These are phyloP conservation scores for Threskiornis aethiopicus DNA, from an alignment of 2,797 vertebrate genomes.

Conservation along the genomic window DNA sequence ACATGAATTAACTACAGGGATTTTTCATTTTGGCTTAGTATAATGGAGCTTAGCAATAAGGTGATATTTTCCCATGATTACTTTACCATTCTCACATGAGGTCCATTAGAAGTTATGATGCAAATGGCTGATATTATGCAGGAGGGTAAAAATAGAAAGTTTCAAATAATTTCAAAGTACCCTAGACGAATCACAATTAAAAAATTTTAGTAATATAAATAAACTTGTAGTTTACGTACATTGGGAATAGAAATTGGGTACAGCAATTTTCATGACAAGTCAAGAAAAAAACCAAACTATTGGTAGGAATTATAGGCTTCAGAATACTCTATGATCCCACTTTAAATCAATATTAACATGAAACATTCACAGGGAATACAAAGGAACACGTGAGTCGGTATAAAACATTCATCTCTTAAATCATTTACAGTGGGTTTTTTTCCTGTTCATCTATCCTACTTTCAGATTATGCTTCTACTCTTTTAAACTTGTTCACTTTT, in stretches of 20 bases:
- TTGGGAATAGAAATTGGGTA: neutral
- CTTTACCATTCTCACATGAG: neutral
- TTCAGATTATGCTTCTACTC: neutral
- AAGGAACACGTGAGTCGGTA: neutral
- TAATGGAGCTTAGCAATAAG: neutral
- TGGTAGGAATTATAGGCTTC: neutral
- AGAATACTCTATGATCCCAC: neutral
- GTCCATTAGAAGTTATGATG: neutral
- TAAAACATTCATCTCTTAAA: neutral
- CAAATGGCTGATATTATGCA: neutral
- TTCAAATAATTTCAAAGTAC: neutral
- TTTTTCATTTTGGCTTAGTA: neutral
- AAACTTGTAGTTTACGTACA: neutral
- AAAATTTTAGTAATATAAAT: neutral
- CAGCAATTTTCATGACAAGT: neutral
- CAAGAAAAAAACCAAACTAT: neutral
- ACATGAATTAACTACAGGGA: neutral
- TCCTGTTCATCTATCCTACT: neutral
- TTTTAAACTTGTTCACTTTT: neutral
- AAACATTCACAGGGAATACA: neutral
- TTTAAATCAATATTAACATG: neutral
- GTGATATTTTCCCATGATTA: neutral
- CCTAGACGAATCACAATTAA: neutral
- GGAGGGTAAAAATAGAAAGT: neutral
- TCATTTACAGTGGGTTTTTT: neutral